phyloP scores from a whole-genome alignment of 2,888 invertebrate genomes.

The Papilio elwesi region DNA sequence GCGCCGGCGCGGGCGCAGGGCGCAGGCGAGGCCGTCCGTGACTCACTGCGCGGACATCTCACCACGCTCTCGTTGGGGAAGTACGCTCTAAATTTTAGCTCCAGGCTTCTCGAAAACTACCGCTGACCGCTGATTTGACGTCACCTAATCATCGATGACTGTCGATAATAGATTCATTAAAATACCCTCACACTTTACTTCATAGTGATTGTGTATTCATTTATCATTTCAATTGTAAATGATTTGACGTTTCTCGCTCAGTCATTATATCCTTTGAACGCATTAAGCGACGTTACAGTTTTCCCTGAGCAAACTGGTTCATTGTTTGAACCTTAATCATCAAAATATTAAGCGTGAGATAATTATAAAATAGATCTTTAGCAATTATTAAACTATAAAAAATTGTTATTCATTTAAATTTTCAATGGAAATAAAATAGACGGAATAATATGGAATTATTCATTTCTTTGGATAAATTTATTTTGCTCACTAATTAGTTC shows the following conservation, averaged over 20 bases:
- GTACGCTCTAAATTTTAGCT: constrained; percentile 64
- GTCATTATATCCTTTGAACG: constrained; percentile 5
- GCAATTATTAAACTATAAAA: constrained; percentile 9
- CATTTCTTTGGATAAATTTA: background rate
- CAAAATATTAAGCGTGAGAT: constrained; percentile 10
- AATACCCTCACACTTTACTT: constrained; percentile 20
- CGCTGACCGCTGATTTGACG: constrained; percentile 61
- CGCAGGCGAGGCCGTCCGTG: constrained; percentile 55
- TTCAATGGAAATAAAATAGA: background rate
- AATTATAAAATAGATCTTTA: constrained; percentile 10
- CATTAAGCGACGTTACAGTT: constrained; percentile 8
- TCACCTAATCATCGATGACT: constrained; percentile 49
- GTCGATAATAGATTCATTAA: constrained; percentile 27
- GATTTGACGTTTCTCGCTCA: constrained; percentile 13
- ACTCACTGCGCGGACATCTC: constrained; percentile 66
- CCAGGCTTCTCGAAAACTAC: constrained; percentile 57
- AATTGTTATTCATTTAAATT: background rate
- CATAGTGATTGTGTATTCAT: constrained; percentile 8
- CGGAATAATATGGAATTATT: constrained; percentile 11
- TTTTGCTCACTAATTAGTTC: background rate
- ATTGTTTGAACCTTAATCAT: constrained; percentile 19
- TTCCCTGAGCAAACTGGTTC: constrained; percentile 8
- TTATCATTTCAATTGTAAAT: constrained; percentile 26
- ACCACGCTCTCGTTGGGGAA: constrained; percentile 67
- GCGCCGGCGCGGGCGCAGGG: constrained; percentile 52